A percentile compares a stretch with the other conserved stretches of the same genome.
Conservation (phyloP, 2,888 invertebrate genomes). For the Tortricodes alternella region DNA sequence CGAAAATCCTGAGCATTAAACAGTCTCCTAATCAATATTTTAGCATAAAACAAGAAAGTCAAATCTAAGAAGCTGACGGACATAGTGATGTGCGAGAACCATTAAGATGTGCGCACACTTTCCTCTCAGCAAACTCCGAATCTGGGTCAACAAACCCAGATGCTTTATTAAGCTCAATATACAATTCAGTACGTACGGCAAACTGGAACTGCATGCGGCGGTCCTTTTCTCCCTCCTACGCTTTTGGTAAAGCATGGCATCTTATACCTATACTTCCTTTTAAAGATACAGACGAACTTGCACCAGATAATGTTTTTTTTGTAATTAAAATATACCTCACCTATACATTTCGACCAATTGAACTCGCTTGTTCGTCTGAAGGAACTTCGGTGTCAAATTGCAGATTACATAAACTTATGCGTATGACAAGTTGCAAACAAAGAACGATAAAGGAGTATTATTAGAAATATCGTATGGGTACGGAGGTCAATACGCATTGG, state of each 20-base stretch:
- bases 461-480: constrained; percentile 60
- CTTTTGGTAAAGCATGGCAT: constrained; percentile 46
- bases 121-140: constrained; percentile 25
- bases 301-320: background rate
- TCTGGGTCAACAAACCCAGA: constrained; percentile 58
- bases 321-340: background rate
- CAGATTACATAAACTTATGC: constrained; percentile 33
- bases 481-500: constrained; percentile 62
- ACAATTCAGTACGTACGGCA: constrained; percentile 54
- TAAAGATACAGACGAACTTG: background rate
- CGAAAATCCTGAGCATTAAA: background rate
- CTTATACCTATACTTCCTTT: constrained; percentile 15
- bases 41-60: background rate
- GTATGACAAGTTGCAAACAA: constrained; percentile 48
- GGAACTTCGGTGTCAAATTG: constrained; percentile 20
- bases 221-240: constrained; percentile 62
- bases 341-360: background rate
- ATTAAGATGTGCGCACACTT: constrained; percentile 9
- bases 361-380: constrained; percentile 9
- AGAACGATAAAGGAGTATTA: constrained; percentile 62
- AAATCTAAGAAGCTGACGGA: background rate
- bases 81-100: background rate
- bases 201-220: constrained; percentile 53
- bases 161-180: constrained; percentile 57
- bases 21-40: background rate